These are phyloP conservation scores for Pangasius mekongensis DNA, from an alignment of 2,797 vertebrate species.

Conservation along the genomic window DNA sequence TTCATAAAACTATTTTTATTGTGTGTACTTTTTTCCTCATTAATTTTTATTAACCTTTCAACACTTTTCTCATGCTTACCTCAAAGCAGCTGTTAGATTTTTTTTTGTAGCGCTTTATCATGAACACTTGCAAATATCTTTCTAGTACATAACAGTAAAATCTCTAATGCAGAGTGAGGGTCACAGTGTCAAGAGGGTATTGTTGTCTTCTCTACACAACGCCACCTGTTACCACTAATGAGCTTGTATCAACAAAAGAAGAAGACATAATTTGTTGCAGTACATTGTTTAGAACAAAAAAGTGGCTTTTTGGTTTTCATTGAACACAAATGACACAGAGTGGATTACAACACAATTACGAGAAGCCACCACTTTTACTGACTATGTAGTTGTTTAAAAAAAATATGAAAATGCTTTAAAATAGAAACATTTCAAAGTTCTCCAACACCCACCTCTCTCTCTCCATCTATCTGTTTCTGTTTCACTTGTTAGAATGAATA, in stretches of 20 bases:
- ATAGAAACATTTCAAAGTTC: neutral
- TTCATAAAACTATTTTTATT: conserved; percentile 5
- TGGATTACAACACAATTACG: neutral
- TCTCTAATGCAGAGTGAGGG: neutral
- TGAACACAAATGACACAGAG: neutral
- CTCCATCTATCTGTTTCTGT: conserved; percentile 32
- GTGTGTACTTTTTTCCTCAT: neutral
- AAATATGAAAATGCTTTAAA: neutral
- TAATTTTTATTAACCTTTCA: conserved; percentile 6
- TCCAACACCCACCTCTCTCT: neutral
- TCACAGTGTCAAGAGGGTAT: conserved; percentile 22
- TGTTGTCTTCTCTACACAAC: neutral
- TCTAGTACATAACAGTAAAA: neutral
- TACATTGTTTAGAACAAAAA: neutral
- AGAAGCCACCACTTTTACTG: neutral
- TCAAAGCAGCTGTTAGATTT: neutral
- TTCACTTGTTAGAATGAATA: conserved; percentile 71
- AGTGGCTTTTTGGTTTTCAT: neutral
- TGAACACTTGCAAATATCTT: neutral
- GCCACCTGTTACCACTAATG: conserved; percentile 20
- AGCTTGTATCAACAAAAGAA: conserved; percentile 22
- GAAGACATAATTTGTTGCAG: conserved; percentile 18
- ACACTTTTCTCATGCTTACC: neutral
- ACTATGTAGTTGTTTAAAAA: neutral
- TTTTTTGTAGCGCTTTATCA: neutral